phyloP scores from a whole-genome alignment of 2,888 invertebrate species.

The Carcina quercana region DNA sequence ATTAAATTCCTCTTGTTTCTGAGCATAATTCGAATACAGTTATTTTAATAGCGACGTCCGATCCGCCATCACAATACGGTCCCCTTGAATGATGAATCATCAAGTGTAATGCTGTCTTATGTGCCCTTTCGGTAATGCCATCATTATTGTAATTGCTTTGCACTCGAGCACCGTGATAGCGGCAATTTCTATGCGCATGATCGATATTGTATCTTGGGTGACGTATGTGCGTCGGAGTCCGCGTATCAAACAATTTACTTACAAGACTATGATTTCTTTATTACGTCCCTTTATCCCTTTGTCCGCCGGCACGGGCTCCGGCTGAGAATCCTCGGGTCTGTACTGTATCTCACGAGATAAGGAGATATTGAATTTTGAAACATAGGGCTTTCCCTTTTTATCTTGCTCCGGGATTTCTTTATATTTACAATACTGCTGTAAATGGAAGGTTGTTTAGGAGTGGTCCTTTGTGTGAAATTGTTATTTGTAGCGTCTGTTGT shows the following conservation, averaged over 20 bases:
- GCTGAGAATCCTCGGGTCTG: slow-evolving; percentile 38
- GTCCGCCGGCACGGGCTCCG: slow-evolving; percentile 27
- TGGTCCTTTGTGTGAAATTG: slow-evolving; percentile 49
- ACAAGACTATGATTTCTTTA: slow-evolving; percentile 60
- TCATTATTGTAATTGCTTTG: slow-evolving; percentile 50
- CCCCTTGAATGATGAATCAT: slow-evolving; percentile 27
- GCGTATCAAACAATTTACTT: slow-evolving; percentile 59
- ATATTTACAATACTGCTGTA: slow-evolving; percentile 35
- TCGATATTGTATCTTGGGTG: slow-evolving; percentile 30
- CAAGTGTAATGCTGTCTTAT: slow-evolving; percentile 26
- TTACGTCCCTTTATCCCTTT: slow-evolving; percentile 51
- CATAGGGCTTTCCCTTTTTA: slow-evolving; percentile 52
- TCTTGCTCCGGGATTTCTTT: slow-evolving; percentile 38
- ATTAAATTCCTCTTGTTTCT: slow-evolving; percentile 26
- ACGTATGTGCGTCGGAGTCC: slow-evolving; percentile 26
- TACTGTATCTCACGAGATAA: slow-evolving; percentile 42
- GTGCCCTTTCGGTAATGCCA: slow-evolving; percentile 38
- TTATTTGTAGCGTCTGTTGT: slow-evolving; percentile 31
- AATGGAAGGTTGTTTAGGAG: slow-evolving; percentile 39
- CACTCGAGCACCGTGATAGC: slow-evolving; percentile 26
- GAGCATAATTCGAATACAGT: slow-evolving; percentile 12
- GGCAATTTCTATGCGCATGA: slow-evolving; percentile 32
- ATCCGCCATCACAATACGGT: slow-evolving; percentile 16
- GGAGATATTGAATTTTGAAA: slow-evolving; percentile 63
- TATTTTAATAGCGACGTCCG: slow-evolving; percentile 13